phyloP scores from a whole-genome alignment of 2,113 vertebrate genomes.

The Eulemur macaco region DNA sequence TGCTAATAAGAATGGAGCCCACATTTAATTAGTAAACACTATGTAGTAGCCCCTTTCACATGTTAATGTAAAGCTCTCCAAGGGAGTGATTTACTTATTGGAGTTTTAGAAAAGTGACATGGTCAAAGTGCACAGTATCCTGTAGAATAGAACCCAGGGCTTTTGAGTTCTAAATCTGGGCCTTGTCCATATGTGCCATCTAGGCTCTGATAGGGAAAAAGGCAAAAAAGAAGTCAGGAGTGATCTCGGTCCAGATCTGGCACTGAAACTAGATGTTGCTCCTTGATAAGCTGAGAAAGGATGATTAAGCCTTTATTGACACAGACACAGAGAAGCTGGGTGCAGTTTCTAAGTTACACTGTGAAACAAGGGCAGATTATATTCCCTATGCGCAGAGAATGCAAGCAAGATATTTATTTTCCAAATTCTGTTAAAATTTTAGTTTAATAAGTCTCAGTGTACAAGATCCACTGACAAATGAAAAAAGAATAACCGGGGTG shows the following conservation, averaged over 20 bases:
- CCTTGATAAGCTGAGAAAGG: not conserved
- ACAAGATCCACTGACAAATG: not conserved
- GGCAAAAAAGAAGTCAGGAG: not conserved
- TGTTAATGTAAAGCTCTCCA: not conserved
- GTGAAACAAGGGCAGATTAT: not conserved
- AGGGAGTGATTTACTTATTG: not conserved
- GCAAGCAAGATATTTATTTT: not conserved
- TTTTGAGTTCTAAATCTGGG: not conserved
- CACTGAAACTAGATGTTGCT: not conserved
- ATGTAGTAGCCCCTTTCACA: not conserved
- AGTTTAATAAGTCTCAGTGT: not conserved
- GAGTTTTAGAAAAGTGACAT: not conserved
- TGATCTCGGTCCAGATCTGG: not conserved
- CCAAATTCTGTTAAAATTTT: not conserved
- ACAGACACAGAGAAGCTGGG: not conserved
- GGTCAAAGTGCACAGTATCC: not conserved
- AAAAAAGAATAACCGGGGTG: not conserved
- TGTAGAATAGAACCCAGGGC: not conserved
- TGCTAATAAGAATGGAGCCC: not conserved
- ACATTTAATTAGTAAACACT: not conserved
- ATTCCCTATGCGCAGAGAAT: not conserved
- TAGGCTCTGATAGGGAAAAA: not conserved
- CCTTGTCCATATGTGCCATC: not conserved
- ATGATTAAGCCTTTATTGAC: not conserved
- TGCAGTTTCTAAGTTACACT: not conserved